Base-by-base conservation (phyloP, 2,888 invertebrate species). In the Nyleta sp. region DNA sequence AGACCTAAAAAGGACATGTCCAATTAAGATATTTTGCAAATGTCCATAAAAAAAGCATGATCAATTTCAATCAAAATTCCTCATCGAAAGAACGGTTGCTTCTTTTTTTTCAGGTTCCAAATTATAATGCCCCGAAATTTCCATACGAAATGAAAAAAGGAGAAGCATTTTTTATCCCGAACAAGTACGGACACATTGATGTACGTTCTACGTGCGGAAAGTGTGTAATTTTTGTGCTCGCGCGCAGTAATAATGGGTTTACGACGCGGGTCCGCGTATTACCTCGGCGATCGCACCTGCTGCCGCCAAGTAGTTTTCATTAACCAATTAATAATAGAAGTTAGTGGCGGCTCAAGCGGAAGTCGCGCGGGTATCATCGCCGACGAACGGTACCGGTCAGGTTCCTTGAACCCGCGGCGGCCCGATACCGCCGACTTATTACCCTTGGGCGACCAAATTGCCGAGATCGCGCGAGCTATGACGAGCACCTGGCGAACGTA, bases 311-410 rank as follows among this genome's bases (percentile, higher is more conserved):
- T 80, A 62, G 80, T 81, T 82, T 82, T 84, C 84, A 88, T 87
- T 85, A 84, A 86, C 87, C 86, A 87, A 88, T 88, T 88, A 88
- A 87, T 87, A 86, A 88, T 85, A 85, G 86, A 86, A 88, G 86
- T 86, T 86, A 83, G 78, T 28, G 81, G 65, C 80, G 81, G 82
- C 83, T 80, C 81, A 84, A 84, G 84, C 84, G 86, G 80, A 80
- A 78, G 74, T 79, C 73, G 73, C 70, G 70, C 57, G 13, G 28
- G 65, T 70, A 84, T 82, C 68, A 73, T 78, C 78, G 46, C 72
- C 82, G 78, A 70, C 72, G 80, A 86, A 86, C 86, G 86, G 86
- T 86, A 86, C 82, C 80, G 82, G 80, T 80, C 73, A 80, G 80
- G 84, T 85, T 85, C 83, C 81, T 84, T 81, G 85, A 86, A 85